A percentile compares a stretch with the other conserved stretches of the same genome.
Evolutionary conservation across 37 sponge, comb jelly and placozoan genomes (phyloP).

Genomic region (Trichoplax adhaerens): DNA sequence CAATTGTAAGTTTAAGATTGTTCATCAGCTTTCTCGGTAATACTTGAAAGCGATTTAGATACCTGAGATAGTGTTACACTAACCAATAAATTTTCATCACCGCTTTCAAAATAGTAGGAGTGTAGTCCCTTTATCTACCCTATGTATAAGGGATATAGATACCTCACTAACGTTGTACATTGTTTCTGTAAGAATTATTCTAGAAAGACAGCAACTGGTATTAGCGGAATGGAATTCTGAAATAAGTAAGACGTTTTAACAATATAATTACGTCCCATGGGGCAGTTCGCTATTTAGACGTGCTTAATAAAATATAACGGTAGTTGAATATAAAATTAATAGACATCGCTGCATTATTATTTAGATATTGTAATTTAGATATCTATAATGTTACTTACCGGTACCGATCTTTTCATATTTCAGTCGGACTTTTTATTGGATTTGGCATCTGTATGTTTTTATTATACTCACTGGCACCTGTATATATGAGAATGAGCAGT

Average conservation of each 20-base stretch:
- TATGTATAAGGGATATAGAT: constrained; percentile 4
- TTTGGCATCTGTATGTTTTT: constrained; percentile 27
- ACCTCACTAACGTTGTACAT: not conserved
- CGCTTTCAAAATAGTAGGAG: not conserved
- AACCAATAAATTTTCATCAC: no score
- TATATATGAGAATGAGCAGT: constrained; percentile 41
- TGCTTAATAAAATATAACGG: no score
- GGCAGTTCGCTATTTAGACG: no score
- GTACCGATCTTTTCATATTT: not conserved
- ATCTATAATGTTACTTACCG: not conserved
- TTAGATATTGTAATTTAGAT: no score
- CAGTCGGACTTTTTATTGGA: constrained; percentile 29
- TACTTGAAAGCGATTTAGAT: not conserved
- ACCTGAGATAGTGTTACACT: no score
- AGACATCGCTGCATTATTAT: no score
- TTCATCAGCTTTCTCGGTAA: not conserved
- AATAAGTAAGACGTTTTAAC: no score
- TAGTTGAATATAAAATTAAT: no score
- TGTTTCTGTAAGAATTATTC: no score
- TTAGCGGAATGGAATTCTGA: no score
- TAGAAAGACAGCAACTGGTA: no score
- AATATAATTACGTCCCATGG: no score
- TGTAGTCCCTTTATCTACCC: not conserved
- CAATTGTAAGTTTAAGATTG: constrained; percentile 38
- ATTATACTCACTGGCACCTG: constrained; percentile 45